Evolutionary conservation across 2,888 invertebrate species (phyloP).

Genomic region (Ypsolopha sequella): DNA sequence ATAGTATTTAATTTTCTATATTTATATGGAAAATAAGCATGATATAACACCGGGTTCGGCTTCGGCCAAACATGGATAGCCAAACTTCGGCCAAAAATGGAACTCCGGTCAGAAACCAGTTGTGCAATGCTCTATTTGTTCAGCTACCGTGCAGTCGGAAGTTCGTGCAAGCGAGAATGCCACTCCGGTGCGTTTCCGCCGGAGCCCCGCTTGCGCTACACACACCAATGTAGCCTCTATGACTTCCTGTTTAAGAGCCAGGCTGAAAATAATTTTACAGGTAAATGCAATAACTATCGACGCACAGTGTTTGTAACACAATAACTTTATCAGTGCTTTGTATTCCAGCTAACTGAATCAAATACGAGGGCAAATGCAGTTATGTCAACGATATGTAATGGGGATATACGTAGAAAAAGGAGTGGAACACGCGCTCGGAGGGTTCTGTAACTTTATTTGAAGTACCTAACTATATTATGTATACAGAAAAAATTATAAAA

Average conservation of each 20-base stretch:
- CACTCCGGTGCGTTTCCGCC: constrained; percentile 43
- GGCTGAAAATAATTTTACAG: not conserved
- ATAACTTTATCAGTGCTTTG: not conserved
- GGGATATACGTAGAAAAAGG: too few species aligned
- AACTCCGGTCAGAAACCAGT: constrained; percentile 6
- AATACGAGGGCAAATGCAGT: too few species aligned
- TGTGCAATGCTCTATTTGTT: constrained; percentile 48
- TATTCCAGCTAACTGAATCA: too few species aligned
- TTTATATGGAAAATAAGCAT: too few species aligned
- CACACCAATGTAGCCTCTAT: not conserved
- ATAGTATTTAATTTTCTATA: too few species aligned
- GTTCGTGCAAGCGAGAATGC: constrained; percentile 48
- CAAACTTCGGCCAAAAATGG: not conserved
- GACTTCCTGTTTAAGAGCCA: not conserved
- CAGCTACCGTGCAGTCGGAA: constrained; percentile 45
- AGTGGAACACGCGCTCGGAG: too few species aligned
- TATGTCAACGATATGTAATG: too few species aligned
- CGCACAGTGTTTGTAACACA: not conserved
- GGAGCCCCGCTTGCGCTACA: constrained; percentile 8
- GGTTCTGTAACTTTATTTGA: too few species aligned
- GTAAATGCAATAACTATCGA: constrained; percentile 1
- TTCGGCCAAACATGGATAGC: too few species aligned
- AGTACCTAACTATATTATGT: too few species aligned
- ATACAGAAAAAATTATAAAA: too few species aligned
- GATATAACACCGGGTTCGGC: too few species aligned